A percentile compares a stretch with the other conserved stretches of the same genome.
Conservation (phyloP, 2,888 invertebrate genomes). For the Clostera curtula region DNA sequence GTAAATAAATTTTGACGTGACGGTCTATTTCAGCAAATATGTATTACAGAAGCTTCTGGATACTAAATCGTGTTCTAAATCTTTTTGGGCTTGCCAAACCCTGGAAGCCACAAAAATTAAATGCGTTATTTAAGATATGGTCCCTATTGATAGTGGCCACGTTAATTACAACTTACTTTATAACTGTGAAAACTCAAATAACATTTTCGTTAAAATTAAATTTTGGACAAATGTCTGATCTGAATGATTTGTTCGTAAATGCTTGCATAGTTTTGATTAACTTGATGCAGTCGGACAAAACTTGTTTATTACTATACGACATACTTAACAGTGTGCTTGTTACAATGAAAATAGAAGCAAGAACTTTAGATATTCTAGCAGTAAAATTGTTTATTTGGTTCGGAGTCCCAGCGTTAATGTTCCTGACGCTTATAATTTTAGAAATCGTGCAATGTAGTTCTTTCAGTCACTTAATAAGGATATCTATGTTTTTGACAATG, state of each 20-base stretch:
- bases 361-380: conserved; percentile 19
- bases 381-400: conserved; percentile 36
- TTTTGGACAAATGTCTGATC: conserved; percentile 11
- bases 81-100: conserved; percentile 15
- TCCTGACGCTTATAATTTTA: conserved; percentile 20
- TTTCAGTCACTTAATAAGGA: conserved; percentile 26
- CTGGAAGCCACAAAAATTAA: conserved; percentile 3
- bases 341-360: conserved; percentile 7
- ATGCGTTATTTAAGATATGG: conserved; percentile 15
- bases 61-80: conserved; percentile 12
- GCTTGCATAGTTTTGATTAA: conserved; percentile 13
- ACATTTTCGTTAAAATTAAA: conserved; percentile 10
- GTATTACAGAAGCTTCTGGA: conserved; percentile 14
- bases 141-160: conserved; percentile 5
- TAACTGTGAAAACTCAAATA: conserved; percentile 2
- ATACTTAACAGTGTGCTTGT: conserved; percentile 9
- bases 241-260: conserved; percentile 15
- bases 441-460: conserved; percentile 27
- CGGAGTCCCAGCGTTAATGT: conserved; percentile 15
- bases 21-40: too few relatives aligned
- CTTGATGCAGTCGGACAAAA: conserved; percentile 4
- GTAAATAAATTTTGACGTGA: too few relatives aligned
- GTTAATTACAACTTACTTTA: conserved; percentile 8
- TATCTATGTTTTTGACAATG: conserved; percentile 34
- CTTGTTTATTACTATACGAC: conserved; percentile 5